phyloP scores from a whole-genome alignment of 2,888 invertebrate species.

The Drosophila subsilvestris region DNA sequence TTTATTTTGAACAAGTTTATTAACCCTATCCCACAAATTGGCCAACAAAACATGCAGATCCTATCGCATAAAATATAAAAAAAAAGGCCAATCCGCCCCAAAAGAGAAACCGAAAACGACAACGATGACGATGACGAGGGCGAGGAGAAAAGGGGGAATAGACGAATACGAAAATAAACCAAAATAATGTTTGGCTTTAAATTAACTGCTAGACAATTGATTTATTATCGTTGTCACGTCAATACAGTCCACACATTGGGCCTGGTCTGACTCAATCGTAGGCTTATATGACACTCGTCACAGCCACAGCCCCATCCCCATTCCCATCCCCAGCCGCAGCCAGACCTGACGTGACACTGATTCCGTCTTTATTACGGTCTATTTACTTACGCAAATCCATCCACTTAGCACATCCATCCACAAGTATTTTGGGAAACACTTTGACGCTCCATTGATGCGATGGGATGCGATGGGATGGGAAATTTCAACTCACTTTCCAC shows the following conservation, averaged over 20 bases:
- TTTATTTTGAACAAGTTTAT: slow-evolving; percentile 62
- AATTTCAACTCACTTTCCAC: slow-evolving; percentile 54
- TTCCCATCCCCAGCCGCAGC: slow-evolving; percentile 9
- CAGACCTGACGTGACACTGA: neutral
- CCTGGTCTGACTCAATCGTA: slow-evolving; percentile 21
- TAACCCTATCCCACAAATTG: slow-evolving; percentile 55
- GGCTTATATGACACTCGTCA: slow-evolving; percentile 41
- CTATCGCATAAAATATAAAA: slow-evolving; percentile 20
- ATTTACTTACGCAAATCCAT: slow-evolving; percentile 60
- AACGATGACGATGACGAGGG: slow-evolving; percentile 13
- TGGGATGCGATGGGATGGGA: neutral
- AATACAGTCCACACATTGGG: slow-evolving; percentile 21
- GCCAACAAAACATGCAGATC: slow-evolving; percentile 32
- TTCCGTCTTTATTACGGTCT: slow-evolving; percentile 39
- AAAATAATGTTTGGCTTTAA: slow-evolving; percentile 38
- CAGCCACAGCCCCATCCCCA: slow-evolving; percentile 14
- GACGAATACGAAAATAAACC: neutral
- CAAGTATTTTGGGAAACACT: slow-evolving; percentile 53
- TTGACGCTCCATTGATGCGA: slow-evolving; percentile 19
- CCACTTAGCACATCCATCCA: slow-evolving; percentile 64
- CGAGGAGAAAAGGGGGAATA: neutral
- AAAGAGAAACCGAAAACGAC: slow-evolving; percentile 26
- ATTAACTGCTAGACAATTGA: slow-evolving; percentile 64
- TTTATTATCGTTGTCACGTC: slow-evolving; percentile 71
- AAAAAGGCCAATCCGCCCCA: slow-evolving; percentile 2